phyloP scores from a whole-genome alignment of 2,797 vertebrate species.

The Atherinosoma microstoma region DNA sequence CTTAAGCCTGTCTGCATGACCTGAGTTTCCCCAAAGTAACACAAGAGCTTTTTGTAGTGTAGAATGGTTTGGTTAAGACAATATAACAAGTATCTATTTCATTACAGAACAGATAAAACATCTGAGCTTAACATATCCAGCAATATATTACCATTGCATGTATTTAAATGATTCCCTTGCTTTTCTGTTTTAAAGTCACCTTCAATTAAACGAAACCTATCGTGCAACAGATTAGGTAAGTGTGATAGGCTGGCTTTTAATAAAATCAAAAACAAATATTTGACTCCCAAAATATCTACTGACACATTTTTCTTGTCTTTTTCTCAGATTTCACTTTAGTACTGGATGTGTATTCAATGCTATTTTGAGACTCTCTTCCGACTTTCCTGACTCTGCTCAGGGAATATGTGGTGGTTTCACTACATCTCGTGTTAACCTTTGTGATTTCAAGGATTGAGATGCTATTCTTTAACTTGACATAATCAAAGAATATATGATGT shows the following conservation, averaged over 20 bases:
- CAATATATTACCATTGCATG: not conserved
- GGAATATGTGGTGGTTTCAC: not conserved
- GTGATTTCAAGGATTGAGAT: not conserved
- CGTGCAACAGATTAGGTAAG: no score
- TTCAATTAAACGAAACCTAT: not conserved
- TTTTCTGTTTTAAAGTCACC: not conserved
- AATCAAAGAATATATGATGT: not conserved
- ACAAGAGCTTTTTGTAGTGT: constrained; percentile 9
- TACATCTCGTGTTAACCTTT: not conserved
- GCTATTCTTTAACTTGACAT: not conserved
- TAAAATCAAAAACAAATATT: not conserved
- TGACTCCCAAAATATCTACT: no score
- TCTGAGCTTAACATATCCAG: constrained; percentile 1
- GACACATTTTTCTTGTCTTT: not conserved
- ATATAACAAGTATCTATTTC: constrained; percentile 4
- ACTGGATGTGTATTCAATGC: no score
- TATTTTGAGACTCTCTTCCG: not conserved
- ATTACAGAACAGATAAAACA: constrained; percentile 1
- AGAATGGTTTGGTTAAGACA: constrained; percentile 7
- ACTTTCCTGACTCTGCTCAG: not conserved
- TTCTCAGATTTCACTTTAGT: not conserved
- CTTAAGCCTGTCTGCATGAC: constrained; percentile 41
- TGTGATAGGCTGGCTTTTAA: no score
- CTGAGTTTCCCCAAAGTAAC: constrained; percentile 42
- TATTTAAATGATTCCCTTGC: not conserved